Base-by-base conservation (phyloP, 2,113 vertebrate genomes). In the Zingel zingel region DNA sequence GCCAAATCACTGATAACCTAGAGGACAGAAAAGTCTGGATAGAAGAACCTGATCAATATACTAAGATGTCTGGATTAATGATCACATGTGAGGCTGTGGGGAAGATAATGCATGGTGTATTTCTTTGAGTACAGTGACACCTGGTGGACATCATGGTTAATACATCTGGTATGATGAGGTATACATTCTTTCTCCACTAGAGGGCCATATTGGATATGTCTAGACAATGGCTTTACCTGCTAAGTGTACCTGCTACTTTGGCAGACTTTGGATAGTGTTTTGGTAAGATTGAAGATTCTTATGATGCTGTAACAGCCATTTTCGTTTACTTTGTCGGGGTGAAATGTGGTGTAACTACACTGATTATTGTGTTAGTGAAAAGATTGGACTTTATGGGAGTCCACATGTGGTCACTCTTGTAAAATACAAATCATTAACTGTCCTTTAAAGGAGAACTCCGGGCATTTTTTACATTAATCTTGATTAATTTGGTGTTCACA, bases 71-170 rank as follows among this genome's bases (percentile, higher is more conserved):
- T 39, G 25, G 15, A 12, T 5, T 1, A 15, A 15, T 57, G 21
- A 23, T 33, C 0, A 14, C 9, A 14, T 19, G 12, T 58, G 5
- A 54, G 56, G 6, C 27, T 61, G 16, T 39, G 63, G 1, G n/a
- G 21, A 27, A 14, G 15, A 12, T n/a, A 27, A 0, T 18, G 6
- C 11, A 11, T 4, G 11, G 47, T 39, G 11, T 9, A 56, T 87
- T 61, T 65, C 30, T 73, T 72, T 74, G 69, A 50, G 6, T 67
- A 25, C 74, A 66, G 78, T 30, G 86, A 87, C 92, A 85, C 51
- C 92, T 92, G 59, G 61, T 88, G 93, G 91, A 61, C 45, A 61
- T 18, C 23, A 14, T 16, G 16, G 21, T 10, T 48, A 43, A 15
- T 4, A 4, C 0, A 8, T 2, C 3, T 25, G 36, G 3, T n/a